Evolutionary conservation across 1,140 invertebrate genomes (phyloP).

Genomic region (Pemphigus obesinymphae): DNA sequence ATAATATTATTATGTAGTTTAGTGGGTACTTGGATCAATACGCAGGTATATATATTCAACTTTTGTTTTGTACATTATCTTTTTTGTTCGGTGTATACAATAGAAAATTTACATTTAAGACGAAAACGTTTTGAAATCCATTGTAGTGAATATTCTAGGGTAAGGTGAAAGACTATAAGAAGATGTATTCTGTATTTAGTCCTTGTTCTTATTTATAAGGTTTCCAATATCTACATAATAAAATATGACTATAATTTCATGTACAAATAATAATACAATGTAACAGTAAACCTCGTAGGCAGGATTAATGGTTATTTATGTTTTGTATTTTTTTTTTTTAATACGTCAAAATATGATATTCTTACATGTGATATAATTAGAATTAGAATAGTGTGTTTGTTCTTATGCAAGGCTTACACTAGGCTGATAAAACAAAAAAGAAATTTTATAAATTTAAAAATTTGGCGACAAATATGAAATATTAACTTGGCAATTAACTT

Average conservation of each 20-base stretch:
- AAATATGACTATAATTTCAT: background rate
- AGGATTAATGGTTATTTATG: background rate
- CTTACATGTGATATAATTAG: background rate
- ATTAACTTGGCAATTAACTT: no score
- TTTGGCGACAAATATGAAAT: no score
- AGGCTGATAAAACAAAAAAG: no score
- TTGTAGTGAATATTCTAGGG: background rate
- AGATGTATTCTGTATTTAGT: background rate
- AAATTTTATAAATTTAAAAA: no score
- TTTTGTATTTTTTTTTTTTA: background rate
- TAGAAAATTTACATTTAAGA: background rate
- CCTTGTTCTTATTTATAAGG: background rate
- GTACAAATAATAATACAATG: slow-evolving; percentile 5
- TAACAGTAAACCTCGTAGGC: background rate
- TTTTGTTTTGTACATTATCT: no score
- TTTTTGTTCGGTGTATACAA: no score
- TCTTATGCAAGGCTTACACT: no score
- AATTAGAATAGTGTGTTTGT: background rate
- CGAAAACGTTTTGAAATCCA: background rate
- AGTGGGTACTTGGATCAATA: no score
- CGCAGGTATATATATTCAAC: no score
- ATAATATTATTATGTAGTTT: no score
- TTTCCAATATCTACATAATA: background rate
- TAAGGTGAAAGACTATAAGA: background rate
- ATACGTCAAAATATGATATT: background rate